Percentiles rank a stretch among this genome's conserved stretches.
These are phyloP conservation scores for Dorcus parallelipipedus DNA, from an alignment of 2,888 invertebrate genomes.

Conservation along the genomic window DNA sequence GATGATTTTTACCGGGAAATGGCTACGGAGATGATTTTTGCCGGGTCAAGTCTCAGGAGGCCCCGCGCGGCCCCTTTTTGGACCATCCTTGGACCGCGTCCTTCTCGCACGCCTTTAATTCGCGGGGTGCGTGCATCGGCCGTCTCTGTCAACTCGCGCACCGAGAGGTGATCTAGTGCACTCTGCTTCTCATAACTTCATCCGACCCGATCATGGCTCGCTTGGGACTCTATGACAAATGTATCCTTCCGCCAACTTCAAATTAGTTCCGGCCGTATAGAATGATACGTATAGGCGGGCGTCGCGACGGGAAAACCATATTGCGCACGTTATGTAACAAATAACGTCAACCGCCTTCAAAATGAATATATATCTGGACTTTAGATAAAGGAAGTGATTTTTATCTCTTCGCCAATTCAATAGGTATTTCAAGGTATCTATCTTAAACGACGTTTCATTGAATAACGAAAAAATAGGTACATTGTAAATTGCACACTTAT, in stretches of 20 bases:
- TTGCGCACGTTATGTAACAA: constrained; percentile 46
- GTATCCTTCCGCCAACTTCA: constrained; percentile 53
- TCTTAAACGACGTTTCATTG: too few relatives aligned
- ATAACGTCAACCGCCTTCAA: constrained; percentile 26
- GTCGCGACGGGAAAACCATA: constrained; percentile 32
- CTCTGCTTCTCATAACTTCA: constrained; percentile 52
- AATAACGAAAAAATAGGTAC: too few relatives aligned
- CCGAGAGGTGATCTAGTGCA: constrained; percentile 49
- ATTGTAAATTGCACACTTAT: too few relatives aligned
- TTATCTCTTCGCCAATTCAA: too few relatives aligned
- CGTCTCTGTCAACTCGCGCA: constrained; percentile 33
- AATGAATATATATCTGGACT: neutral
- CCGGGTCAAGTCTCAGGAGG: constrained; percentile 36
- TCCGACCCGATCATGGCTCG: constrained; percentile 52
- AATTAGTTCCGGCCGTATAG: constrained; percentile 50
- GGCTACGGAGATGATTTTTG: constrained; percentile 42
- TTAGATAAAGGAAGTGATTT: too few relatives aligned
- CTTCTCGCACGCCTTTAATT: constrained; percentile 19
- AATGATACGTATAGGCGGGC: constrained; percentile 31
- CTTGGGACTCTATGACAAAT: constrained; percentile 52
- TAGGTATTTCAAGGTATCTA: too few relatives aligned
- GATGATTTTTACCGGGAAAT: constrained; percentile 41
- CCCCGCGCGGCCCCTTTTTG: constrained; percentile 29
- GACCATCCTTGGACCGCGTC: constrained; percentile 24
- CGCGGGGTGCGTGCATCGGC: constrained; percentile 34